Base-by-base conservation (phyloP, 2,888 invertebrate species). In the Microctonus brassicae region DNA sequence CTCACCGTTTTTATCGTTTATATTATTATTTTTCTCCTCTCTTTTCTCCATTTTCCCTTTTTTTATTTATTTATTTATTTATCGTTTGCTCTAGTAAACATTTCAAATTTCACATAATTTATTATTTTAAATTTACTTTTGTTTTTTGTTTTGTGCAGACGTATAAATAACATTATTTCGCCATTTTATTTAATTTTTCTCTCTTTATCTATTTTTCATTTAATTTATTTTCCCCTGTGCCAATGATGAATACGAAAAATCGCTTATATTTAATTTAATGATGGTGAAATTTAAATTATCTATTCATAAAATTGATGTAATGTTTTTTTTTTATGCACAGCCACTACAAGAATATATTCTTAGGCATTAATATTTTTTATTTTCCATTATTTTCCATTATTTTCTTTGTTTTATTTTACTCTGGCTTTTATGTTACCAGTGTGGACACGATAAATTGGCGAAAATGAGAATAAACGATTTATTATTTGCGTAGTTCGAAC, bases 1-100 rank as follows among this genome's bases (percentile, higher is more conserved):
- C 64, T 68, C 58, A 63, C 68, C 68, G 65, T 74, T 60, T 58
- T 65, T 64, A 60, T 22, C n/a, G n/a, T 42, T 42, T 55, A 47
- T 39, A 52, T 4, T 47, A 36, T 67, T 61, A 36, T 55, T 63
- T 22, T 62, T 55, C 60, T 6, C 53, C 34, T 55, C 42, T n/a
- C 42, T n/a, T 61, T 29, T 29, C 29, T 29, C 29, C 7, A 5
- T 53, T 66, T 26, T 53, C 26, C 39, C 24, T 42, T 1, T 57
- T 60, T 53, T 36, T 34, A 20, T 39, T 34, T 10, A 61, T n/a
- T n/a, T n/a, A n/a, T n/a, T n/a, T n/a, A n/a, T 63, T 52, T 52
- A 42, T 42, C 26, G 22, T 52, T 13, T 52, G 17, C n/a, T 17
- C 61, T 47, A 17, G 2, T 47, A 47, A n/a, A n/a, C n/a, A n/a